Conservation (phyloP, 2,797 vertebrate genomes). For the Micropoecilia bifurca region DNA sequence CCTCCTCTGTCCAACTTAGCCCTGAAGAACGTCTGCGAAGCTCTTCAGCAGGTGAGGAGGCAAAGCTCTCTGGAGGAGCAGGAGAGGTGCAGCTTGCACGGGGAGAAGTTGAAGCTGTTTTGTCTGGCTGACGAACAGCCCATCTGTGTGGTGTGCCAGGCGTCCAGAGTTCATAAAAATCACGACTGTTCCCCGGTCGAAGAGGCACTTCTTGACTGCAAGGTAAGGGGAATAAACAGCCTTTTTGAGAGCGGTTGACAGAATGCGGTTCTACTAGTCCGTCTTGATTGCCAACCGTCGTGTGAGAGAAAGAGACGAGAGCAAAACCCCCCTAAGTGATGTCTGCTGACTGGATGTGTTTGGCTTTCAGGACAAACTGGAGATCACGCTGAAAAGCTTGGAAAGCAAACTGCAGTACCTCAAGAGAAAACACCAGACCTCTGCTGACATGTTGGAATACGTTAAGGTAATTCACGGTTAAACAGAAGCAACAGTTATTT, state of each 20-base stretch:
- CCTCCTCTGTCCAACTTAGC: constrained; percentile 75
- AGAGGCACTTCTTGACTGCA: constrained; percentile 77
- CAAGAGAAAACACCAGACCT: constrained; percentile 48
- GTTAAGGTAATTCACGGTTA: constrained; percentile 68
- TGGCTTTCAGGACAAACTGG: constrained; percentile 72
- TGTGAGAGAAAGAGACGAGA: neutral
- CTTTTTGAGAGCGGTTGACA: constrained; percentile 17
- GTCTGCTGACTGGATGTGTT: constrained; percentile 4
- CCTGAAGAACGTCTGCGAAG: constrained; percentile 82
- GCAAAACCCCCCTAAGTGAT: neutral
- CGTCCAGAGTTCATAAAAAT: constrained; percentile 77
- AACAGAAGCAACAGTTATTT: neutral
- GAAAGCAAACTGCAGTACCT: constrained; percentile 65
- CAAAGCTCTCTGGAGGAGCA: constrained; percentile 37
- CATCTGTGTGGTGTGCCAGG: constrained; percentile 81
- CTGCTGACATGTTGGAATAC: constrained; percentile 52
- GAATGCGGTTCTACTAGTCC: constrained; percentile 73
- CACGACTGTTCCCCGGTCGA: constrained; percentile 75
- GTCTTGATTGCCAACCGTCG: constrained; percentile 23
- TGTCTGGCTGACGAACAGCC: constrained; percentile 78
- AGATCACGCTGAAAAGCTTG: constrained; percentile 60
- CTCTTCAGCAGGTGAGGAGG: constrained; percentile 55
- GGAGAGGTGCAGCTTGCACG: constrained; percentile 68
- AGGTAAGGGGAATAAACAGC: constrained; percentile 66
- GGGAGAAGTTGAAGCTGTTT: constrained; percentile 81